Conservation (phyloP, 1,140 invertebrate genomes). For the Mycetomoellerius zeteki region DNA sequence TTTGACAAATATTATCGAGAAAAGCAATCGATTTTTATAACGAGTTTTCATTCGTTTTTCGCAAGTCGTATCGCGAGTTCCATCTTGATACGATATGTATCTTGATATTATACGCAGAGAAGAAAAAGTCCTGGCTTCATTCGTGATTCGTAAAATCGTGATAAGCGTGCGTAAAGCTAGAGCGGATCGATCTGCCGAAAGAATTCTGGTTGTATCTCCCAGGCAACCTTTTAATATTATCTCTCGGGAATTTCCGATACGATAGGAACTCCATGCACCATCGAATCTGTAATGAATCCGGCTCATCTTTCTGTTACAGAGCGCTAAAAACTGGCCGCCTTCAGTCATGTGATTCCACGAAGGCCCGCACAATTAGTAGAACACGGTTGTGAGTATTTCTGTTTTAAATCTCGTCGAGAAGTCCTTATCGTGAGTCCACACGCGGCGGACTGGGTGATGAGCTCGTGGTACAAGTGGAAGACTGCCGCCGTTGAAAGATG, state of each 20-base stretch:
- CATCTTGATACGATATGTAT: background rate
- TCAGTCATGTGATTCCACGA: slow-evolving; percentile 70
- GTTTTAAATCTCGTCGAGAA: background rate
- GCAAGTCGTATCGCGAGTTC: background rate
- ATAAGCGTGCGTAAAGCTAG: background rate
- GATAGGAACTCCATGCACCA: background rate
- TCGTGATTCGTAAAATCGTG: slow-evolving; percentile 5
- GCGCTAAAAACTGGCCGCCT: slow-evolving; percentile 16
- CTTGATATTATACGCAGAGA: background rate
- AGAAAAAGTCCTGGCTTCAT: slow-evolving; percentile 1
- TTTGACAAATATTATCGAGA: background rate
- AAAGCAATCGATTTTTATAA: slow-evolving; percentile 14
- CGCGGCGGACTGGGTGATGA: slow-evolving; percentile 80
- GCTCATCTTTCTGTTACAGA: slow-evolving; percentile 39
- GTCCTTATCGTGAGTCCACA: slow-evolving; percentile 38
- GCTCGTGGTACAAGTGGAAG: slow-evolving; percentile 72
- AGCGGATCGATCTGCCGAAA: slow-evolving; percentile 23
- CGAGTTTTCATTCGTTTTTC: slow-evolving; percentile 1
- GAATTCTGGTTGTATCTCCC: slow-evolving; percentile 5
- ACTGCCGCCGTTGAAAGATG: slow-evolving; percentile 87
- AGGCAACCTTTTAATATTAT: slow-evolving; percentile 6
- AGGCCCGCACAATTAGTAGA: background rate
- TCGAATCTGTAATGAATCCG: background rate
- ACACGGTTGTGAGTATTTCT: slow-evolving; percentile 45
- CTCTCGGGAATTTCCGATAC: background rate